Evolutionary conservation across 2,113 vertebrate species (phyloP).

Genomic region (Bufo gargarizans): DNA sequence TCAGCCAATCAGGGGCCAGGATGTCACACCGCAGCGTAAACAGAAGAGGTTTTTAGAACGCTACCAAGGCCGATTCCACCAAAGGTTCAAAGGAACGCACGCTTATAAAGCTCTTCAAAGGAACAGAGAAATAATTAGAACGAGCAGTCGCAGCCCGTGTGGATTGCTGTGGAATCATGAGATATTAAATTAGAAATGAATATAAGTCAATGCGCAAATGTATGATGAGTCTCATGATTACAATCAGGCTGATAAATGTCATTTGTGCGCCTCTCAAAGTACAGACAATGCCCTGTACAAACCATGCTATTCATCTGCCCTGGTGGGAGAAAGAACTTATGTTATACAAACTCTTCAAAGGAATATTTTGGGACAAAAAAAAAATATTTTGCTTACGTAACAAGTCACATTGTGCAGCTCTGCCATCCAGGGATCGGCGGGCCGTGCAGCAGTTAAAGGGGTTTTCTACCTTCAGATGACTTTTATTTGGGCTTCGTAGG

Average conservation of each 20-base stretch:
- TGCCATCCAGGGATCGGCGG: not conserved
- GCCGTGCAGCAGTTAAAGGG: not conserved
- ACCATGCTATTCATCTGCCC: slow-evolving; percentile 51
- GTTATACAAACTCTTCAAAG: slow-evolving; percentile 57
- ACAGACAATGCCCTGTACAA: slow-evolving; percentile 54
- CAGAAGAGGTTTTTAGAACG: slow-evolving; percentile 16
- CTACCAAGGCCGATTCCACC: slow-evolving; percentile 24
- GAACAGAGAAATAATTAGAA: slow-evolving; percentile 29
- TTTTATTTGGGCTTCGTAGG: not conserved
- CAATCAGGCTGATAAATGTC: slow-evolving; percentile 56
- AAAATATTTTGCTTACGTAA: slow-evolving; percentile 36
- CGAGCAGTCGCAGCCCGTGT: slow-evolving; percentile 22
- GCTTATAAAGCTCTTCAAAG: slow-evolving; percentile 57
- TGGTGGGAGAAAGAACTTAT: slow-evolving; percentile 42
- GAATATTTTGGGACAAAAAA: slow-evolving; percentile 51
- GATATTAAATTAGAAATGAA: slow-evolving; percentile 59
- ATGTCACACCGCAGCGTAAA: not conserved
- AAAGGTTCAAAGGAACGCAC: slow-evolving; percentile 53
- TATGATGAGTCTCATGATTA: slow-evolving; percentile 58
- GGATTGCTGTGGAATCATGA: slow-evolving; percentile 57
- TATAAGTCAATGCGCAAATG: slow-evolving; percentile 54
- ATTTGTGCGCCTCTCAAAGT: slow-evolving; percentile 52
- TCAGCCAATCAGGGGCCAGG: not conserved
- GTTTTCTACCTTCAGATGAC: not conserved
- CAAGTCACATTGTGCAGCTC: slow-evolving; percentile 35